phyloP scores from a whole-genome alignment of 2,113 vertebrate species.

The Pelobates fuscus region DNA sequence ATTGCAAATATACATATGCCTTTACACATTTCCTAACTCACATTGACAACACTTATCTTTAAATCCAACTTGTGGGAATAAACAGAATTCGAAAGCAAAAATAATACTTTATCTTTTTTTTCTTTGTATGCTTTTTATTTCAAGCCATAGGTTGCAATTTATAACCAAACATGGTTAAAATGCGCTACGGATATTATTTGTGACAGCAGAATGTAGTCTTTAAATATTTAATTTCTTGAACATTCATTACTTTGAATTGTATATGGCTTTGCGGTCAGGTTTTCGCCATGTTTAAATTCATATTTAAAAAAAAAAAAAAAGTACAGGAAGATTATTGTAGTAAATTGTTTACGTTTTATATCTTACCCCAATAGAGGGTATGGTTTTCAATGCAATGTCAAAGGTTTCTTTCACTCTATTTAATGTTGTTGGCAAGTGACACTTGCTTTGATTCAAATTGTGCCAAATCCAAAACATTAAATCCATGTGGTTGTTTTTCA shows the following conservation, averaged over 20 bases:
- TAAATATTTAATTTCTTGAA: neutral
- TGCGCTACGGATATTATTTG: neutral
- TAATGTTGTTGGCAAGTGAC: slow-evolving; percentile 20
- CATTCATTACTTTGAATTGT: neutral
- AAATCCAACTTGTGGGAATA: no score
- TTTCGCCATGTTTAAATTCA: slow-evolving; percentile 1
- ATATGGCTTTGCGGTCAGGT: neutral
- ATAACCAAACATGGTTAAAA: no score
- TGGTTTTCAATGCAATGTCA: slow-evolving; percentile 12
- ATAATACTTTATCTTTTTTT: no score
- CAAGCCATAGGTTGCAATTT: no score
- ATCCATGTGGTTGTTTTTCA: slow-evolving; percentile 11
- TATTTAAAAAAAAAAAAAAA: neutral
- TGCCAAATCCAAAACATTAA: slow-evolving; percentile 14
- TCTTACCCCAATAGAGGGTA: neutral
- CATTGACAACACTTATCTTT: no score
- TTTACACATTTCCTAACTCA: no score
- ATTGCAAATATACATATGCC: no score
- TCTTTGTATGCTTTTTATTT: no score
- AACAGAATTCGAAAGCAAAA: no score
- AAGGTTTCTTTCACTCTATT: slow-evolving; percentile 9
- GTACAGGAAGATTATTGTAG: slow-evolving; percentile 1
- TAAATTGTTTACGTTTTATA: slow-evolving; percentile 5
- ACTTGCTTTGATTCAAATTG: neutral
- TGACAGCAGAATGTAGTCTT: slow-evolving; percentile 5